Evolutionary conservation across 2,888 invertebrate genomes (phyloP).

Genomic region (Horisme vitalbata): DNA sequence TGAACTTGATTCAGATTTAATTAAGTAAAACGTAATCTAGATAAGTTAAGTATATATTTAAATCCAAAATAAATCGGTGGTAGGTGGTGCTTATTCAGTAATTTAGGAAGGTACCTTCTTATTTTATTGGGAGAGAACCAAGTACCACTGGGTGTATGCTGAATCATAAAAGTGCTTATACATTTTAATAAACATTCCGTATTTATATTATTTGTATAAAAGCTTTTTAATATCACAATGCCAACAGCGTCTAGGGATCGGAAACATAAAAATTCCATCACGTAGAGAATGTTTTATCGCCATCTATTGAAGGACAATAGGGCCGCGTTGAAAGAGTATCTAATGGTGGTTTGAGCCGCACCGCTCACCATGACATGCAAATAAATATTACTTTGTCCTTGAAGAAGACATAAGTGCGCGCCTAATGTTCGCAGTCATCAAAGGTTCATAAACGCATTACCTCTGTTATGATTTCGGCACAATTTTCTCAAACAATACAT

Average conservation of each 20-base stretch:
- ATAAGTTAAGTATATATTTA: no score
- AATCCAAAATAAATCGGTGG: no score
- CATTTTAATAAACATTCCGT: slow-evolving; percentile 29
- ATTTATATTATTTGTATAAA: slow-evolving; percentile 38
- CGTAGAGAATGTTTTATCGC: slow-evolving; percentile 71
- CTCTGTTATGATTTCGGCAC: slow-evolving; percentile 17
- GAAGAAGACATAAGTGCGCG: slow-evolving; percentile 13
- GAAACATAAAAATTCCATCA: slow-evolving; percentile 80
- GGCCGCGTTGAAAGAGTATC: slow-evolving; percentile 58
- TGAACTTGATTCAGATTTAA: no score
- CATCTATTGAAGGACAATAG: slow-evolving; percentile 73
- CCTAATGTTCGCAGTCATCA: slow-evolving; percentile 6
- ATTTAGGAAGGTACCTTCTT: no score
- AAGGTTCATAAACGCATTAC: slow-evolving; percentile 1
- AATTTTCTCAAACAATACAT: slow-evolving; percentile 32
- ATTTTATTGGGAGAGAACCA: background rate
- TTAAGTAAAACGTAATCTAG: no score
- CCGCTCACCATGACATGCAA: slow-evolving; percentile 42
- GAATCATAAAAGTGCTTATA: slow-evolving; percentile 29
- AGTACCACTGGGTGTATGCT: slow-evolving; percentile 6
- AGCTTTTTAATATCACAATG: slow-evolving; percentile 50
- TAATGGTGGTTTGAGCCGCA: slow-evolving; percentile 43
- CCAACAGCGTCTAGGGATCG: slow-evolving; percentile 61
- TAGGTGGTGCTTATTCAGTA: no score
- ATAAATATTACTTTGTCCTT: slow-evolving; percentile 32